phyloP scores from a whole-genome alignment of 2,888 invertebrate genomes.

The Hydropsyche betteni region DNA sequence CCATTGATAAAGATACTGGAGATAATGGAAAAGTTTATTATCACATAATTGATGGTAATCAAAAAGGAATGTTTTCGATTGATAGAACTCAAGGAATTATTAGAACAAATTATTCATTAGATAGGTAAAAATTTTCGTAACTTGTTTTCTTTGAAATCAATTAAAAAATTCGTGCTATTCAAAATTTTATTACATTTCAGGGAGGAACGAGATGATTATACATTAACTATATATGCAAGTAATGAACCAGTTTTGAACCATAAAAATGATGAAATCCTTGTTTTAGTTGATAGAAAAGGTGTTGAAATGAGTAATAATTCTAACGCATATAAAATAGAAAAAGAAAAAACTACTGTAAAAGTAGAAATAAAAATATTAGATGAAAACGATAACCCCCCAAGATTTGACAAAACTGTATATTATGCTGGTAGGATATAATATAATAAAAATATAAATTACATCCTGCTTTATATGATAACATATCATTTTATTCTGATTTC shows the following conservation, averaged over 20 bases:
- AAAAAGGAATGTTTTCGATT: conserved; percentile 78
- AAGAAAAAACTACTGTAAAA: conserved; percentile 76
- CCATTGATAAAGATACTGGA: conserved; percentile 80
- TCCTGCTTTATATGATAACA: not conserved
- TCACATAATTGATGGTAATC: conserved; percentile 81
- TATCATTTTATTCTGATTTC: conserved; percentile 54
- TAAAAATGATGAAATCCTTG: conserved; percentile 59
- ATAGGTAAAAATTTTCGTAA: conserved; percentile 63
- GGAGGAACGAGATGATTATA: conserved; percentile 78
- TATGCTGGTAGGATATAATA: conserved; percentile 68
- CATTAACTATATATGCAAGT: conserved; percentile 82
- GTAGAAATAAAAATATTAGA: conserved; percentile 79
- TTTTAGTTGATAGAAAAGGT: conserved; percentile 56
- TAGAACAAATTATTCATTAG: conserved; percentile 80
- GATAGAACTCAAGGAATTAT: conserved; percentile 84
- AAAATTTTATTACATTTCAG: conserved; percentile 56
- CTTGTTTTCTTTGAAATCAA: no score
- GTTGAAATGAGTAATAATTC: conserved; percentile 54
- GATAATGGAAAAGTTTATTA: conserved; percentile 86
- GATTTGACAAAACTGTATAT: conserved; percentile 71
- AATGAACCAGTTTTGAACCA: conserved; percentile 80
- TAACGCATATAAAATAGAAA: conserved; percentile 57
- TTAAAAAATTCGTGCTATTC: no score
- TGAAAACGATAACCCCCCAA: conserved; percentile 86
- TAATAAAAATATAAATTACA: not conserved